Conservation (phyloP, 1,140 invertebrate species). For the Zaprionus inermis region DNA sequence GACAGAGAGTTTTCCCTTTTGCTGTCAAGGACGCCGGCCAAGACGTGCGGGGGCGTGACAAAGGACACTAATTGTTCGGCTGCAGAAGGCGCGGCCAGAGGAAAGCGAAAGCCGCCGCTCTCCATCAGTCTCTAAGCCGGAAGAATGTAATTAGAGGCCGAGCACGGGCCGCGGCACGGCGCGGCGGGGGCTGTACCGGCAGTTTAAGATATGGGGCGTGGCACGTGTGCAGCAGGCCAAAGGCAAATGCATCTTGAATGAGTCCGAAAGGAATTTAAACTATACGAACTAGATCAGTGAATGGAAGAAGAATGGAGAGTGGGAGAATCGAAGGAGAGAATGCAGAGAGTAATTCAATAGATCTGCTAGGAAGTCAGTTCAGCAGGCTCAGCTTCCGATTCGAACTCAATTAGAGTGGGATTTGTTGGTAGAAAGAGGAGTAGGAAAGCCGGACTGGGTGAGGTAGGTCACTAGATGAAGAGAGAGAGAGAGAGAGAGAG, state of each 20-base stretch:
- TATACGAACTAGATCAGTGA: constrained; percentile 11
- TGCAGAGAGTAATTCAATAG: background rate
- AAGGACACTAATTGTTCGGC: constrained; percentile 74
- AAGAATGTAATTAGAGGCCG: constrained; percentile 76
- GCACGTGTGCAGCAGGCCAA: constrained; percentile 39
- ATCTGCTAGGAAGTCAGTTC: background rate
- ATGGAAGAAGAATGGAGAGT: background rate
- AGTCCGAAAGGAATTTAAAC: constrained; percentile 17
- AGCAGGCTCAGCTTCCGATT: background rate
- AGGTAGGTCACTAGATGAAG: no score
- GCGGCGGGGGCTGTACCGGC: constrained; percentile 10
- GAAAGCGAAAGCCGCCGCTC: constrained; percentile 69
- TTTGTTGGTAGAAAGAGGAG: background rate
- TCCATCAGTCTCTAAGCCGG: constrained; percentile 55
- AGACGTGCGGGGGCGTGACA: constrained; percentile 65
- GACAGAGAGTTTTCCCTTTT: constrained; percentile 61
- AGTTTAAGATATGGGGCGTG: constrained; percentile 58
- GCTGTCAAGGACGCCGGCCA: constrained; percentile 48
- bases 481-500: background rate
- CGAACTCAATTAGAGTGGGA: background rate
- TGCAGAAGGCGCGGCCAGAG: constrained; percentile 41
- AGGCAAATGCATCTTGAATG: constrained; percentile 35
- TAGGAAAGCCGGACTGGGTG: no score
- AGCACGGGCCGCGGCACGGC: constrained; percentile 47
- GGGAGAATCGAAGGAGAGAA: background rate